These are phyloP conservation scores for Cheilosia grossa DNA, from an alignment of 2,888 invertebrate genomes.

Conservation along the genomic window DNA sequence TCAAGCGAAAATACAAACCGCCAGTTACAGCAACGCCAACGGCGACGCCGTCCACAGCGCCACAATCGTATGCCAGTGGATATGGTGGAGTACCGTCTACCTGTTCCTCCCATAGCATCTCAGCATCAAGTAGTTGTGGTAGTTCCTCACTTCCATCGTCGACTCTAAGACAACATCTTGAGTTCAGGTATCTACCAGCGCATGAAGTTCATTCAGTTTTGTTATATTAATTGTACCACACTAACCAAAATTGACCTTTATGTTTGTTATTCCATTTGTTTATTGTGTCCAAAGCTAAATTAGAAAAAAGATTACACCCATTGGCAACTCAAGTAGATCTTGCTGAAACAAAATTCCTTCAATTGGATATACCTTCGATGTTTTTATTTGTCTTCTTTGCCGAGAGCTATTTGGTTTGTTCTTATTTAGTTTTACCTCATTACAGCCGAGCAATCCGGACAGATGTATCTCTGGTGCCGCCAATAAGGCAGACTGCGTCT, in stretches of 20 bases:
- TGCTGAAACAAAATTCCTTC: conserved; percentile 56
- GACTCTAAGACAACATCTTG: conserved; percentile 79
- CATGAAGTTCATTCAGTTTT: conserved; percentile 70
- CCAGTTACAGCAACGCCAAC: conserved; percentile 84
- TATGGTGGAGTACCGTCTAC: conserved; percentile 62
- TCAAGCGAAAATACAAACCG: conserved; percentile 72
- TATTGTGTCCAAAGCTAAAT: conserved; percentile 35
- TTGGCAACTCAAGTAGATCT: conserved; percentile 50
- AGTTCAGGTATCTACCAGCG: conserved; percentile 81
- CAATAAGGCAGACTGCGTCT: conserved; percentile 98
- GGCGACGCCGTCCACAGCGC: conserved; percentile 59
- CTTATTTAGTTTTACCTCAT: conserved; percentile 55
- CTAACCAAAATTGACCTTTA: conserved; percentile 63
- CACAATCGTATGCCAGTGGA: conserved; percentile 70
- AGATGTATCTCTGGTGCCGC: conserved; percentile 95
- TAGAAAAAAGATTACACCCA: conserved; percentile 26
- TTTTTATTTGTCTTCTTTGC: conserved; percentile 44
- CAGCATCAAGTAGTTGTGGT: conserved; percentile 75
- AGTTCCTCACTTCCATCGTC: conserved; percentile 72
- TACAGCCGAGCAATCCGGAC: conserved; percentile 90
- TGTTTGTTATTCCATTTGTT: conserved; percentile 51
- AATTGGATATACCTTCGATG: conserved; percentile 61
- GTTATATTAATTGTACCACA: conserved; percentile 26
- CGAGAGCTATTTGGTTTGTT: neutral
- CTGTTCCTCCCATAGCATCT: conserved; percentile 74